These are phyloP conservation scores for Pseudochromis fuscus DNA, from an alignment of 2,797 vertebrate species.

Conservation along the genomic window DNA sequence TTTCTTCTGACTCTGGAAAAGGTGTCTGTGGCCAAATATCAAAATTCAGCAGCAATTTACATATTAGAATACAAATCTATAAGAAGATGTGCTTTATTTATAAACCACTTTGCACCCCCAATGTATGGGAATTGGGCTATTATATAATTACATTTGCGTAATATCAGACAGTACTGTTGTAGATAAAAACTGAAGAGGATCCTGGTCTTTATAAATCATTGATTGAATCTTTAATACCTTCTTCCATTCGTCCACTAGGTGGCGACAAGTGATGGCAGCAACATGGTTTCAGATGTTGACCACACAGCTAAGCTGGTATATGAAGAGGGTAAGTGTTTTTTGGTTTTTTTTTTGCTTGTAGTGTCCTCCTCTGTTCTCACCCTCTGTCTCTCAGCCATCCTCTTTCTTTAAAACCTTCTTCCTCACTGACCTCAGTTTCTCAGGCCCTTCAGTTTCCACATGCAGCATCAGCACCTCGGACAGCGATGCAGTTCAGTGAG, in stretches of 20 bases:
- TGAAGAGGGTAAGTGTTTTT: slow-evolving; percentile 92
- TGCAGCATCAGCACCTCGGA: background rate
- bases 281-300: slow-evolving; percentile 79
- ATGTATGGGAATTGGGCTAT: too few species aligned
- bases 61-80: background rate
- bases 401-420: background rate
- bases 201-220: background rate
- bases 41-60: too few species aligned
- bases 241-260: slow-evolving; percentile 82
- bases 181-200: background rate
- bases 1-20: too few species aligned
- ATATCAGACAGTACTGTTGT: background rate
- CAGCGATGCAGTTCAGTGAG: background rate
- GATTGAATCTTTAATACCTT: background rate
- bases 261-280: slow-evolving; percentile 82
- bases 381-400: background rate
- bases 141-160: background rate
- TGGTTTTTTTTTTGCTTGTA: background rate
- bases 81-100: background rate
- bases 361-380: slow-evolving; percentile 2
- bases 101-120: too few species aligned
- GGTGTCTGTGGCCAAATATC: too few species aligned
- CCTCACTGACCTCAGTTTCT: background rate
- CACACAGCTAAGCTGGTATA: slow-evolving; percentile 95
- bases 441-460: background rate